phyloP scores from a whole-genome alignment of 2,113 vertebrate genomes.

The Campylomormyrus numenius region DNA sequence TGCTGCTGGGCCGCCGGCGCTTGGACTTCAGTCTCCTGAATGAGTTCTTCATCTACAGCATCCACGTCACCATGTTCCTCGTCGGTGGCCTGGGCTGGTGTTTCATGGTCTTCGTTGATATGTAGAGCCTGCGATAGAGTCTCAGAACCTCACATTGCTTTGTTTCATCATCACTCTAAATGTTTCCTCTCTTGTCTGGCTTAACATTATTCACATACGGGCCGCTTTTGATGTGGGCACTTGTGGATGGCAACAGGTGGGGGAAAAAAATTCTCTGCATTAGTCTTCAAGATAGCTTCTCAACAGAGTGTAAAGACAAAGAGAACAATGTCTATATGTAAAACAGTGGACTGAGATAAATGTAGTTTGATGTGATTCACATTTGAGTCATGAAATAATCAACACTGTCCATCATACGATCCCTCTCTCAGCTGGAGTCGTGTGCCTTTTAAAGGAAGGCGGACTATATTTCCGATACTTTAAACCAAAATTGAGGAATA shows the following conservation, averaged over 20 bases:
- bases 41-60: slow-evolving; percentile 87
- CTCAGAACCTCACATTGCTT: slow-evolving; percentile 55
- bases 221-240: background rate
- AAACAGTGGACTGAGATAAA: background rate
- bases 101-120: slow-evolving; percentile 98
- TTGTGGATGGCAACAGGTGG: background rate
- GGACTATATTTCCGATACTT: background rate
- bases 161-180: slow-evolving; percentile 38
- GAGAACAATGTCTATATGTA: background rate
- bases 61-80: slow-evolving; percentile 93
- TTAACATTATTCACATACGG: background rate
- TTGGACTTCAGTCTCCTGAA: slow-evolving; percentile 87
- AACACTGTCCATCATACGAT: background rate
- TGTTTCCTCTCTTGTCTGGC: background rate
- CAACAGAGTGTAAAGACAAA: background rate
- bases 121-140: slow-evolving; percentile 59
- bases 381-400: slow-evolving; percentile 7
- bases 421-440: background rate
- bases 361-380: slow-evolving; percentile 6
- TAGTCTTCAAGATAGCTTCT: background rate
- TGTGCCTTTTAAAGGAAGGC: background rate
- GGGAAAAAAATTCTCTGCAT: background rate
- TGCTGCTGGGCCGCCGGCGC: slow-evolving; percentile 10
- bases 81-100: slow-evolving; percentile 95
- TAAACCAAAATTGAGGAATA: background rate